Evolutionary conservation across 2,888 invertebrate species (phyloP).

Genomic region (Coleophora flavipennella): DNA sequence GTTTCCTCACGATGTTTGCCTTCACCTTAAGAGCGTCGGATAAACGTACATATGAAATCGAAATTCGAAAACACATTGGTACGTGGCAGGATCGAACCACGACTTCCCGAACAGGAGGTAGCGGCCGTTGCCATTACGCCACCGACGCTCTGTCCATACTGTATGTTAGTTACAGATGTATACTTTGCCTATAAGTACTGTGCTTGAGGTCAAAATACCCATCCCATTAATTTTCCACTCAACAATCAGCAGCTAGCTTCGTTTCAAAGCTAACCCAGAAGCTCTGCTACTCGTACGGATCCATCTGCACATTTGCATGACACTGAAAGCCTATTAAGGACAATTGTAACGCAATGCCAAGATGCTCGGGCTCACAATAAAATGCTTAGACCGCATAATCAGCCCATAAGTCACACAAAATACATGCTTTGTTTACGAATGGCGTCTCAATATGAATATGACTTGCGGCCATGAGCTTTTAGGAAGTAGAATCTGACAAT

Average conservation of each 20-base stretch:
- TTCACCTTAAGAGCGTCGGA: too few species aligned
- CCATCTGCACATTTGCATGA: constrained; percentile 48
- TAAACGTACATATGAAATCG: too few species aligned
- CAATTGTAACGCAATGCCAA: constrained; percentile 47
- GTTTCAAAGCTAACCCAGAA: constrained; percentile 32
- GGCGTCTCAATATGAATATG: too few species aligned
- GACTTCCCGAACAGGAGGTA: too few species aligned
- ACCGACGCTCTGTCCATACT: too few species aligned
- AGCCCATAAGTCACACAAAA: constrained; percentile 36
- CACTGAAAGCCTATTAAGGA: constrained; percentile 37
- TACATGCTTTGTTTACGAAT: constrained; percentile 25
- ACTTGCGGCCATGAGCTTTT: constrained; percentile 15
- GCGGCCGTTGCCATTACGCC: too few species aligned
- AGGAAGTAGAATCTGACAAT: too few species aligned
- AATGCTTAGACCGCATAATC: constrained; percentile 43
- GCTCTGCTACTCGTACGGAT: constrained; percentile 19
- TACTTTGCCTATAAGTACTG: too few species aligned
- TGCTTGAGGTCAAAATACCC: constrained; percentile 22
- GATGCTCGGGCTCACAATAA: constrained; percentile 40
- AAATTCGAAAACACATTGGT: too few species aligned
- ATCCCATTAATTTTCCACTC: constrained; percentile 22
- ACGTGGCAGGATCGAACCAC: too few species aligned
- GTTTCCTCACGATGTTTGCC: too few species aligned
- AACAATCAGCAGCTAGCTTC: constrained; percentile 18
- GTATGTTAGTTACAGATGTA: too few species aligned